Conservation (phyloP, 2,797 vertebrate genomes). For the Erithacus rubecula region DNA sequence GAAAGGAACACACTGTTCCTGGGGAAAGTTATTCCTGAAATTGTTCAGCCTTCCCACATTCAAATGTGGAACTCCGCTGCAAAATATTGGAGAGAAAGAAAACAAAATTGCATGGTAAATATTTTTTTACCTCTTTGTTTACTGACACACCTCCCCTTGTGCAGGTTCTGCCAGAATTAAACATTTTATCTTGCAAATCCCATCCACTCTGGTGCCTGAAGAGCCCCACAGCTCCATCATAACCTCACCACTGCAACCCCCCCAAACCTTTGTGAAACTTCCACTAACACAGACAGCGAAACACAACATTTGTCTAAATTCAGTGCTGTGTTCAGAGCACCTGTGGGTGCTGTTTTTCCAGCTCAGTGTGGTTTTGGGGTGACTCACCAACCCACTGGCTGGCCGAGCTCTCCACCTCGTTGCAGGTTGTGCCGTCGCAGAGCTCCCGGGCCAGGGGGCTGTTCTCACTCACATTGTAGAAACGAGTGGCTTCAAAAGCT, state of each 20-base stretch:
- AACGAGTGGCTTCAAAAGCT: conserved; percentile 94
- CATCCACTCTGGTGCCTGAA: not conserved
- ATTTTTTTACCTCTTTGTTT: not conserved
- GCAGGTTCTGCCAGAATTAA: not conserved
- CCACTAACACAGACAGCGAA: rapidly evolving
- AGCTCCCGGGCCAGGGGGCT: conserved; percentile 88
- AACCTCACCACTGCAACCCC: not conserved
- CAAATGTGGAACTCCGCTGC: not conserved
- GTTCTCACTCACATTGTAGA: conserved; percentile 92
- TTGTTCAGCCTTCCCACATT: not conserved
- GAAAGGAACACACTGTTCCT: not conserved
- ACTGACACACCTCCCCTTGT: not conserved
- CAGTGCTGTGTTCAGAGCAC: not conserved
- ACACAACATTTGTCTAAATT: not conserved
- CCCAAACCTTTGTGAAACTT: not conserved
- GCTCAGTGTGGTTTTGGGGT: not conserved
- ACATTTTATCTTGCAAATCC: not conserved
- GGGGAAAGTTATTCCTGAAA: not conserved
- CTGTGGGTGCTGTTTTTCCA: not conserved
- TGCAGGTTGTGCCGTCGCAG: conserved; percentile 89
- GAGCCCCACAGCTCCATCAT: not conserved
- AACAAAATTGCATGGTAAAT: not conserved
- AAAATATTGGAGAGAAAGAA: not conserved
- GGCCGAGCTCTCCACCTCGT: conserved; percentile 91
- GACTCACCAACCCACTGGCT: conserved; percentile 86